Percentiles rank a stretch among this genome's conserved stretches.
These are phyloP conservation scores for Montipora efflorescens DNA, from an alignment of 64 coral and sea anemone genomes.

Conservation along the genomic window DNA sequence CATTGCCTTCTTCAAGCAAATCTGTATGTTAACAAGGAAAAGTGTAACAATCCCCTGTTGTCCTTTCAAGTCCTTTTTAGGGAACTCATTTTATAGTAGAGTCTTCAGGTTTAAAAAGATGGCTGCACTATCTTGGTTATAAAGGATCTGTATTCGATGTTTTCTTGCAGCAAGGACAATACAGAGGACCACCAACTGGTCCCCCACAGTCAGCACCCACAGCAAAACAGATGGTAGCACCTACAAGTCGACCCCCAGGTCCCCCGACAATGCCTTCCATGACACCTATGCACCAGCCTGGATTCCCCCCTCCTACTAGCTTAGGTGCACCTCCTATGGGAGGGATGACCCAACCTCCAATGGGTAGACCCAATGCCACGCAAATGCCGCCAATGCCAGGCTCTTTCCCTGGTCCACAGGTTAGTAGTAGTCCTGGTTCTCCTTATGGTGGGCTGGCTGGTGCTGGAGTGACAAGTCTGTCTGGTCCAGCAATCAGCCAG, in stretches of 20 bases:
- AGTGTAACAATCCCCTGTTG: not conserved
- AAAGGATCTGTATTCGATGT: not conserved
- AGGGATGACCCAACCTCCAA: conserved; percentile 62
- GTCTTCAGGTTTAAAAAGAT: too few relatives aligned
- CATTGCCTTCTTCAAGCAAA: too few relatives aligned
- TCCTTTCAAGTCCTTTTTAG: not conserved
- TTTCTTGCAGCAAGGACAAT: conserved; percentile 14
- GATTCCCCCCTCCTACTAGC: conserved; percentile 50
- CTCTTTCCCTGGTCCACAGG: conserved; percentile 69
- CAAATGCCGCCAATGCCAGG: conserved; percentile 50
- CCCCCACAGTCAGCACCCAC: not conserved
- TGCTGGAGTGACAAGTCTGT: conserved; percentile 48
- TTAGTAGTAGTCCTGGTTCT: conserved; percentile 77
- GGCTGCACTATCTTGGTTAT: too few relatives aligned
- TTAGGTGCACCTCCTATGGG: conserved; percentile 69
- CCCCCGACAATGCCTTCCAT: conserved; percentile 55
- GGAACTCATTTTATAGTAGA: too few relatives aligned
- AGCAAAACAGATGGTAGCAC: conserved; percentile 19
- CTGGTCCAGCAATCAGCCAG: conserved; percentile 64
- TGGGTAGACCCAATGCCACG: conserved; percentile 57
- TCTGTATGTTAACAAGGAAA: not conserved
- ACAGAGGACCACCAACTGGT: conserved; percentile 35
- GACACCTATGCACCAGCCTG: conserved; percentile 54
- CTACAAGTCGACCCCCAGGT: conserved; percentile 47
- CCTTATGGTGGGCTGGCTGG: conserved; percentile 21